Evolutionary conservation across 1,140 invertebrate genomes (phyloP), one percentile per base, ranked within the genome.

Genomic region (Drosophila sturtevanti): DNA sequence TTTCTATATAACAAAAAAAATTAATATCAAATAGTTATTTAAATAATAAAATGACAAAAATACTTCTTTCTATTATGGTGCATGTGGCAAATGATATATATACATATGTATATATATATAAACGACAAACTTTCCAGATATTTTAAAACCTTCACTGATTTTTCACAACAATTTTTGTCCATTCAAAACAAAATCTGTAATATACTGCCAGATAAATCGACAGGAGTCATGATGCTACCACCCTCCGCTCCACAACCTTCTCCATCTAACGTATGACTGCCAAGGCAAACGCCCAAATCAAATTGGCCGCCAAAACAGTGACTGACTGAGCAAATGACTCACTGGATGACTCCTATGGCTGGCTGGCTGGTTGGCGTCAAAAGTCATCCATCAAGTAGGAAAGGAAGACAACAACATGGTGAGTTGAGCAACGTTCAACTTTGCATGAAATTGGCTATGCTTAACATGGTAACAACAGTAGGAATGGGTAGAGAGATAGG

Each of bases 371-470:
- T 74, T 65, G 63, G 70, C 81, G 65, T 87, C 82, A 86, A 79
- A 87, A 81, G 84, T 66, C 82, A 87, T 87, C 84, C 82, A 87
- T 87, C 82, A 87, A 82, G 79, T 72, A 72, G 54, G 54, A 31
- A 21, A 54, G 73, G 72, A 31, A 59, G 67, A 74, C 68, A 76
- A 61, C 72, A 38, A 38, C 24, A 37, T 27, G 54, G 54, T 16
- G 54, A n/a, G 52, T 66, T 69, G 66, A 75, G 65, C 82, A 44
- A 72, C 65, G 76, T 68, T 69, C 84, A 87, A 79, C 82, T 89
- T 89, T 79, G 82, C 82, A 87, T 87, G 82, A 87, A 87, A 87
- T 87, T 87, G 82, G 79, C 82, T 89, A 44, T 81, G 77, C 52
- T 54, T 77, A 66, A 68, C 62, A 55, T 27, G 77, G 64, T 38